Evolutionary conservation across 1,140 invertebrate genomes (phyloP).

Genomic region (roundworm (Caenorhabditis elegans)): DNA sequence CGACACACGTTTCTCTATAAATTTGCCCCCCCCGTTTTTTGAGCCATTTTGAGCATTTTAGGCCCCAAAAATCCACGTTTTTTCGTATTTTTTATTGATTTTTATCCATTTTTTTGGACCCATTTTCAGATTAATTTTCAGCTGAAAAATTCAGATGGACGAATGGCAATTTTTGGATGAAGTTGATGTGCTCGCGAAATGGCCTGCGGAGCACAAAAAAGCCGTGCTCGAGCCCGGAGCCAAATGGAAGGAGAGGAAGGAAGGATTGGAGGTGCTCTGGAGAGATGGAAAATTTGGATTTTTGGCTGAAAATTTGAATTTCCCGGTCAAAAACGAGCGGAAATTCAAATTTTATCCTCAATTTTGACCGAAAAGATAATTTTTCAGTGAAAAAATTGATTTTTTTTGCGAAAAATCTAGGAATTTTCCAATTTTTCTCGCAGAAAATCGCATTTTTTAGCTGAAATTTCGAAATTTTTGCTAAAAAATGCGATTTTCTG

Average conservation of each 20-base stretch:
- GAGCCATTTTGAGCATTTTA: background rate
- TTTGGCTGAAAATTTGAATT: no score
- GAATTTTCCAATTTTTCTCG: background rate
- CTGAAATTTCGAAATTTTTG: no score
- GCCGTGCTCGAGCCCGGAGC: background rate
- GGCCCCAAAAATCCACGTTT: background rate
- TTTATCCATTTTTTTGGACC: background rate
- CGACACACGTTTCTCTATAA: background rate
- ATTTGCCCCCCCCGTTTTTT: no score
- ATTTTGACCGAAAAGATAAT: no score
- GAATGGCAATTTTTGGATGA: conserved; percentile 19
- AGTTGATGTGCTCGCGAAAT: background rate
- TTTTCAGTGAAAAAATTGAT: no score
- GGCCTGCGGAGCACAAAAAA: conserved; percentile 12
- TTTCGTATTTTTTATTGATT: background rate
- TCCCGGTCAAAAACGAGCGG: no score
- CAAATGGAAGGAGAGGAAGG: conserved; percentile 30
- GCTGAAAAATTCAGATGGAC: background rate
- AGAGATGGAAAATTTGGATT: no score
- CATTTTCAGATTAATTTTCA: background rate
- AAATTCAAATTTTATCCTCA: no score
- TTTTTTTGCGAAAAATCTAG: background rate
- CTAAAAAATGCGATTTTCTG: no score
- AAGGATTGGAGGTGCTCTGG: background rate
- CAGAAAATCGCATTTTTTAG: no score